These are phyloP conservation scores for Globia sparganii DNA, from an alignment of 2,888 invertebrate genomes.

Conservation along the genomic window DNA sequence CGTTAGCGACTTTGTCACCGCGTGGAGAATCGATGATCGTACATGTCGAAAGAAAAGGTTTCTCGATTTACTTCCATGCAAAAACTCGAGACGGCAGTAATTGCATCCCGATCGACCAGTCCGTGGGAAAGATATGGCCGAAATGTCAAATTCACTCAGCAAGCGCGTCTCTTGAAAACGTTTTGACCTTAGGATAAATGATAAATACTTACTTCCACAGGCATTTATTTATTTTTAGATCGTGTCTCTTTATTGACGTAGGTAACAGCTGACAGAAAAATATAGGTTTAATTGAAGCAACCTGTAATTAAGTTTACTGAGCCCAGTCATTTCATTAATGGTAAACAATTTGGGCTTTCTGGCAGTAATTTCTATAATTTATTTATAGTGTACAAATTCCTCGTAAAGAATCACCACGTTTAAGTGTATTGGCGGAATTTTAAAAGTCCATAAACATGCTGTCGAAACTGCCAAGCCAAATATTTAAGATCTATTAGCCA, in stretches of 20 bases:
- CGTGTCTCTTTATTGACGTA: conserved; percentile 22
- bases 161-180: conserved; percentile 58
- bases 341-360: conserved; percentile 17
- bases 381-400: conserved; percentile 19
- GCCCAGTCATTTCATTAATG: conserved; percentile 31
- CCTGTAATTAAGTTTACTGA: conserved; percentile 28
- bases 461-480: conserved; percentile 37
- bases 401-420: conserved; percentile 40
- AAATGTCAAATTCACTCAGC: conserved; percentile 86
- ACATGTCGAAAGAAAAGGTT: conserved; percentile 70
- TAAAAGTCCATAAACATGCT: conserved; percentile 34
- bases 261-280: conserved; percentile 29
- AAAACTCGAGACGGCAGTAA: conserved; percentile 82
- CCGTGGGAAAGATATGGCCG: conserved; percentile 88
- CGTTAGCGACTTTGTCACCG: conserved; percentile 74
- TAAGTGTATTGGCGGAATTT: conserved; percentile 36
- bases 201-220: conserved; percentile 54
- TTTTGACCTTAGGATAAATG: conserved; percentile 67
- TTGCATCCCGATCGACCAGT: conserved; percentile 78
- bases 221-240: conserved; percentile 56
- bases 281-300: conserved; percentile 30
- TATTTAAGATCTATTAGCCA: conserved; percentile 37
- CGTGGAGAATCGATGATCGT: conserved; percentile 76
- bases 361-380: conserved; percentile 11
- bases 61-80: conserved; percentile 76